Percentiles rank a stretch among this genome's conserved stretches.
phyloP scores from a whole-genome alignment of 2,797 vertebrate species.

The Brachyalestes nurse region DNA sequence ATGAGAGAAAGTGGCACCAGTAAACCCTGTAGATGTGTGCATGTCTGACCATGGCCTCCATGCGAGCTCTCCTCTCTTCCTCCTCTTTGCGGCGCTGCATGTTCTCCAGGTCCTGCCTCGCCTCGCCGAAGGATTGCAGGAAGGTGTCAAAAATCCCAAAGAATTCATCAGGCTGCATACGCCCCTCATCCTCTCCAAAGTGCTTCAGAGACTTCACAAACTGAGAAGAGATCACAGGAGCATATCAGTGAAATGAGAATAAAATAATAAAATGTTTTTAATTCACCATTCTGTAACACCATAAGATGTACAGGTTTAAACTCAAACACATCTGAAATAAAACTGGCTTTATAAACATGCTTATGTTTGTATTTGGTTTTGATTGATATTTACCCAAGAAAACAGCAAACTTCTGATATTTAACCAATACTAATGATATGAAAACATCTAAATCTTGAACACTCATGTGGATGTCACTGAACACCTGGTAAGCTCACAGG shows the following conservation, averaged over 20 bases:
- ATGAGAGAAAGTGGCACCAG: not conserved
- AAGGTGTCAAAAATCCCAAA: conserved; percentile 97
- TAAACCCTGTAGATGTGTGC: not conserved
- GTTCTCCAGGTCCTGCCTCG: conserved; percentile 93
- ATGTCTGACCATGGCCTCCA: conserved; percentile 92
- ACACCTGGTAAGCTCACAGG: not conserved
- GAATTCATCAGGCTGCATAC: conserved; percentile 98
- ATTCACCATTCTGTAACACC: no score
- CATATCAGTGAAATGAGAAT: conserved; percentile 2
- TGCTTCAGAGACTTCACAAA: conserved; percentile 91
- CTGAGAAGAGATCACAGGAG: conserved; percentile 68
- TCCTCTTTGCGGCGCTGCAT: conserved; percentile 96
- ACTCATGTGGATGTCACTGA: not conserved
- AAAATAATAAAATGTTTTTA: no score
- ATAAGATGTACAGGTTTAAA: no score
- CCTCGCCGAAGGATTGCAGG: conserved; percentile 92
- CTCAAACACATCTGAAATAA: no score
- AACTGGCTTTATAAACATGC: no score
- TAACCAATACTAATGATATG: not conserved
- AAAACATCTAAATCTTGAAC: not conserved
- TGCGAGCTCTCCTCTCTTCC: conserved; percentile 91
- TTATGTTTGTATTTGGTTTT: no score
- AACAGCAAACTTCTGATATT: not conserved
- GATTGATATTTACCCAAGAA: no score
- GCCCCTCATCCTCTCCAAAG: conserved; percentile 90